A percentile compares a stretch with the other conserved stretches of the same genome.
Conservation (phyloP, 1,140 invertebrate species). For the Penaeus chinensis region DNA sequence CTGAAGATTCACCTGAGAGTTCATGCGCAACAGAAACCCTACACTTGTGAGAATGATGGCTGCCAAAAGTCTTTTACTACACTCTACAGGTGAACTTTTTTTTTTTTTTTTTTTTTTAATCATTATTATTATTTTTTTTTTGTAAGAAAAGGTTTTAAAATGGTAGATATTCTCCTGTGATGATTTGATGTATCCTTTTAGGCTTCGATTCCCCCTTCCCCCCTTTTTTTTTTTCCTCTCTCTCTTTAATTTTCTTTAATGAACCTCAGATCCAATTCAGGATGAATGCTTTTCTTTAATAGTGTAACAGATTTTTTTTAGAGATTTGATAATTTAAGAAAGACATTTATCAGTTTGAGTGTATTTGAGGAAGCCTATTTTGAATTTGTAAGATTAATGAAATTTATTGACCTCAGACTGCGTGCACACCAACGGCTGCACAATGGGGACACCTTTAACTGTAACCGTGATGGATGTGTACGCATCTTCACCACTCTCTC, state of each 20-base stretch:
- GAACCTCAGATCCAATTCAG: too few species aligned
- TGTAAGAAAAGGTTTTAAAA: background rate
- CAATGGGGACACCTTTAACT: constrained; percentile 90
- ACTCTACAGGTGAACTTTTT: constrained; percentile 77
- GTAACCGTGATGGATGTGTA: constrained; percentile 82
- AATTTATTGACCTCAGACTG: constrained; percentile 73
- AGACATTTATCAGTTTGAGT: too few species aligned
- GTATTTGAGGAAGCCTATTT: too few species aligned
- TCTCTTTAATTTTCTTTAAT: background rate
- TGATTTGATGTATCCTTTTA: too few species aligned
- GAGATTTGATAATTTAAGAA: background rate
- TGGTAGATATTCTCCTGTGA: too few species aligned
- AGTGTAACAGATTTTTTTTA: background rate
- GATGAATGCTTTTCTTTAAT: background rate
- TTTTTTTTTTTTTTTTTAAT: constrained; percentile 21
- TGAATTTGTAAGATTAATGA: background rate
- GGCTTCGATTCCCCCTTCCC: background rate
- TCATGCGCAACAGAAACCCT: constrained; percentile 90
- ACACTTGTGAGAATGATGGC: constrained; percentile 70
- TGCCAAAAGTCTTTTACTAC: constrained; percentile 96
- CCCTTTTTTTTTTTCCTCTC: background rate
- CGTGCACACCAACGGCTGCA: constrained; percentile 92
- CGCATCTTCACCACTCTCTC: constrained; percentile 93
- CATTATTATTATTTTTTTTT: constrained; percentile 42
- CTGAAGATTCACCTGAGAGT: constrained; percentile 94